These are phyloP conservation scores for Aphaenogaster rudis DNA, from an alignment of 1,140 invertebrate genomes.

Conservation along the genomic window DNA sequence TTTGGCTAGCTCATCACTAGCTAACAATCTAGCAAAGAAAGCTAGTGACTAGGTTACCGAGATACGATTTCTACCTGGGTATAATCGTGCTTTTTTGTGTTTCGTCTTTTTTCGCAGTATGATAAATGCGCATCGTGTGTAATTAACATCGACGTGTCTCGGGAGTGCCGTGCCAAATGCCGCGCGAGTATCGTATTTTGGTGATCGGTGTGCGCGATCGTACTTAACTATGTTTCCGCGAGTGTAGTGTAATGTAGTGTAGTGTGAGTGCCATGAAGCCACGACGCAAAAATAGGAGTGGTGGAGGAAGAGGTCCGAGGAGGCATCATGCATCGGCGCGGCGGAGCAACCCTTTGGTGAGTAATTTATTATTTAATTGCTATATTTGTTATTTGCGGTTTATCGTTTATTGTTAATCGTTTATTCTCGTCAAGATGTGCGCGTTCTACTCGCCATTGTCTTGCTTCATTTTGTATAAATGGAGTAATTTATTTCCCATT, in stretches of 20 bases:
- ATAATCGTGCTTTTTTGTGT: not conserved
- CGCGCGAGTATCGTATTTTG: not conserved
- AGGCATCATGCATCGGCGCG: not conserved
- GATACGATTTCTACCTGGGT: not conserved
- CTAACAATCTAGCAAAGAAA: too few species aligned
- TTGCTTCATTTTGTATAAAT: not conserved
- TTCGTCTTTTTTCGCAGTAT: not conserved
- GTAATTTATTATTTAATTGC: constrained; percentile 5
- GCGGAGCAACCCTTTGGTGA: not conserved
- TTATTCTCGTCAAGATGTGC: not conserved
- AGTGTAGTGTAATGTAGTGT: not conserved
- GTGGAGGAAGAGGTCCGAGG: not conserved
- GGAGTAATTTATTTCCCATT: not conserved
- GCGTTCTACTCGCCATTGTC: not conserved
- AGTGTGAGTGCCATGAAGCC: not conserved
- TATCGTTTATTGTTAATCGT: not conserved
- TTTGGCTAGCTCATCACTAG: too few species aligned
- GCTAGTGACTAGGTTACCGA: too few species aligned
- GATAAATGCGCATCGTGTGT: not conserved
- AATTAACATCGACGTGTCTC: not conserved
- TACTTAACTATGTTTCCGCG: not conserved
- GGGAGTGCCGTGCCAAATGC: not conserved
- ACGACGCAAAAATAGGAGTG: not conserved
- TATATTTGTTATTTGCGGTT: not conserved
- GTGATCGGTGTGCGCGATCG: not conserved